Percentiles rank a stretch among this genome's conserved stretches.
Evolutionary conservation across 1,140 invertebrate genomes (phyloP).

Genomic region (Drosophila bifasciata): DNA sequence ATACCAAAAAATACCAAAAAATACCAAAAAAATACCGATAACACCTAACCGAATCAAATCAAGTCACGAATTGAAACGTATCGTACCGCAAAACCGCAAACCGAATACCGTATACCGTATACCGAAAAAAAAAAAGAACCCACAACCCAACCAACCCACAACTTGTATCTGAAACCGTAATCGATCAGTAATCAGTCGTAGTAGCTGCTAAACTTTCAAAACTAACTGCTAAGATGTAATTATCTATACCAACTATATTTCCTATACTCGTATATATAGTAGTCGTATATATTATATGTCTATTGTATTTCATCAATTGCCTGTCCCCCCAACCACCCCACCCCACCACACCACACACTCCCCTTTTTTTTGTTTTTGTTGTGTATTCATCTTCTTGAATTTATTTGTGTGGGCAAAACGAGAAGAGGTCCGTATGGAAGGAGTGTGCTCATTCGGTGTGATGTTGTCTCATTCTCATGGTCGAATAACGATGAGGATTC

Average conservation of each 20-base stretch:
- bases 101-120: conserved; percentile 23
- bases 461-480: too few relatives aligned
- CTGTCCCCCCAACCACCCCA: too few relatives aligned
- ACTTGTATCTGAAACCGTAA: conserved; percentile 42
- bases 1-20: too few relatives aligned
- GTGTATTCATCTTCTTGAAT: background rate
- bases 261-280: conserved; percentile 43
- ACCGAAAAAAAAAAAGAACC: conserved; percentile 33
- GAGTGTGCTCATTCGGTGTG: too few relatives aligned
- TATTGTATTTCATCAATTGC: conserved; percentile 25
- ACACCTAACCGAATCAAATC: too few relatives aligned
- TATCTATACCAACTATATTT: conserved; percentile 64
- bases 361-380: conserved; percentile 7
- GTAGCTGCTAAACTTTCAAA: conserved; percentile 74
- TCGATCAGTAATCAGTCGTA: conserved; percentile 34
- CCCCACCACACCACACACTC: too few relatives aligned
- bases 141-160: conserved; percentile 44
- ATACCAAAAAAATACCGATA: conserved; percentile 13
- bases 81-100: conserved; percentile 20
- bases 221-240: conserved; percentile 82
- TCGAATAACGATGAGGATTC: too few relatives aligned
- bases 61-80: too few relatives aligned
- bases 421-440: too few relatives aligned
- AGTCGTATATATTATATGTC: conserved; percentile 28
- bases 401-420: too few relatives aligned